Base-by-base conservation (phyloP, 2,888 invertebrate genomes). In the Phania funesta region DNA sequence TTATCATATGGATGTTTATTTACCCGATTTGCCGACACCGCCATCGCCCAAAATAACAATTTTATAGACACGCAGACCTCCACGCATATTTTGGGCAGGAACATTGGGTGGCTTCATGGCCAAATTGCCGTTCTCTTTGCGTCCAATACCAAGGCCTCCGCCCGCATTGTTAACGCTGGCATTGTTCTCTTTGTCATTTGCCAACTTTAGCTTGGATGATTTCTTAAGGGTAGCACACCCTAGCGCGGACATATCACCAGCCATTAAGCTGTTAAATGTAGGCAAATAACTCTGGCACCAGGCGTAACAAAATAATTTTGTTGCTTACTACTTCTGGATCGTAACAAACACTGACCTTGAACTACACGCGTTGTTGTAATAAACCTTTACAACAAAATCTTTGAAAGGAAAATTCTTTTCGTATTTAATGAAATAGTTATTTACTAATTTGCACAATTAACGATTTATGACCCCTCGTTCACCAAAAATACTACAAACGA, bases 1-100 rank as follows among this genome's bases (percentile, higher is more conserved):
- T 68, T 58, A 86, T 48, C 46, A 35, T 60, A 35, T 50, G 24
- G 18, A 58, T 18, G 22, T 78, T 77, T 64, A 71, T 86, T 89
- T 91, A 94, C 95, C 95, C 90, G 97, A 97, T 92, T 97, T 97
- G 89, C 97, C 97, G 85, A 97, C 97, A 84, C 97, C 97, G 54
- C 97, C 97, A 91, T 97, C 97, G 58, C 97, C 97, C 74, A 97
- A 93, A 86, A 97, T 96, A 83, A 97, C 97, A 88, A 97, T 95
- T 92, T 97, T 97, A 92, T 96, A 97, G 85, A 96, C 95, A 85
- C 96, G 93, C 86, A 95, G 92, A 38, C 95, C 95, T 87, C 95
- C 90, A n/a, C 91, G 87, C 87, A 90, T 91, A 76, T 90, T 91
- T 68, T 89, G 88, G n/a, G 88, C 87, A 41, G 87, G 87, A 50